Evolutionary conservation across 2,113 vertebrate genomes (phyloP).

Genomic region (Caloenas nicobarica): DNA sequence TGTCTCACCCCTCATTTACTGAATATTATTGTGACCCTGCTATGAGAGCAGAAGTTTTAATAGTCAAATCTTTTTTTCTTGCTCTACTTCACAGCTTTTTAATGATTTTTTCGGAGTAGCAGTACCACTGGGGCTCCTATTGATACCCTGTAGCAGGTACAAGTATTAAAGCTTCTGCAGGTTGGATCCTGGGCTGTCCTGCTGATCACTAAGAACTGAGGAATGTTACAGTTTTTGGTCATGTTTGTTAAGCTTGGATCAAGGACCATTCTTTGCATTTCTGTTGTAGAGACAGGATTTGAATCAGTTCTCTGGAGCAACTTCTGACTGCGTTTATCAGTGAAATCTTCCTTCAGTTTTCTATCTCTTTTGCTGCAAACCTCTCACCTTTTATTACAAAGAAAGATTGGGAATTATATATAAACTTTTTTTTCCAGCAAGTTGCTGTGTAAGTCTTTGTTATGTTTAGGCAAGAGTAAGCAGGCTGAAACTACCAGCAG

Average conservation of each 20-base stretch:
- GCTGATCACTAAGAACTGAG: neutral
- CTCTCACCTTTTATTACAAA: neutral
- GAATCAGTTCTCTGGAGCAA: neutral
- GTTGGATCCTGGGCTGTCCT: rapidly evolving
- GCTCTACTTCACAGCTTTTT: neutral
- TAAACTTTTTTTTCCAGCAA: neutral
- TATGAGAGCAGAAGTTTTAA: neutral
- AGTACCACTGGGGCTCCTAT: neutral
- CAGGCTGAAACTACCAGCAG: neutral
- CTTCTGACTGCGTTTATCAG: neutral
- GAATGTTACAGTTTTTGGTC: neutral
- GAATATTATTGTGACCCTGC: neutral
- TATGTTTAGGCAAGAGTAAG: neutral
- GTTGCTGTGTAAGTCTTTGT: neutral
- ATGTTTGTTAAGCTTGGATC: neutral
- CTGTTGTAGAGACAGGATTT: neutral
- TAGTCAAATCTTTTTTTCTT: neutral
- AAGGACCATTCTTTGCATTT: neutral
- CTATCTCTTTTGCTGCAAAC: neutral
- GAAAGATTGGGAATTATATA: neutral
- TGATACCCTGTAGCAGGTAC: neutral
- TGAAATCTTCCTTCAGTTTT: neutral
- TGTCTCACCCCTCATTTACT: neutral
- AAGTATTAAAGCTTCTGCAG: neutral
- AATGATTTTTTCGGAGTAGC: neutral